Evolutionary conservation across 1,140 invertebrate species (phyloP), one percentile per base, ranked within the genome.

Genomic region (Battus philenor): DNA sequence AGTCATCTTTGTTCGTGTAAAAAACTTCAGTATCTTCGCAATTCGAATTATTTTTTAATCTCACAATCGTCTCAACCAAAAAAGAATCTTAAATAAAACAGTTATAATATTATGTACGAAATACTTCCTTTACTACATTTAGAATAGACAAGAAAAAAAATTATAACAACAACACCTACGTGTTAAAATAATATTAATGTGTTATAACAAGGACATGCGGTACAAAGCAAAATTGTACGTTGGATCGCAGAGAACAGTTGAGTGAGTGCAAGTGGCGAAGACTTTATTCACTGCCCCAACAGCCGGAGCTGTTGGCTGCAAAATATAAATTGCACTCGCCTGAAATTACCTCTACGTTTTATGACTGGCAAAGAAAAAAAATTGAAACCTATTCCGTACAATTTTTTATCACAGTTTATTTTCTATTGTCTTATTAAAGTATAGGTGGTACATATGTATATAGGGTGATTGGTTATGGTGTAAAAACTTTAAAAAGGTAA

Each of bases 291-390:
- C 54, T 56, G 54, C 59, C 45, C 64, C 46, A 32, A 50, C 54
- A 61, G 33, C 38, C 47, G 44, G 54, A 50, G 65, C 51, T 53
- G 59, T 53, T 68, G 53, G 47, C 44, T 50, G 54, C 58, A 59
- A 69, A 70, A 63, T 70, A 69, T 79, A 74, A 75, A 74, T 68
- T 68, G 61, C 59, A 56, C 57, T 63, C 54, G 65, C 53, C 59
- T 64, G 54, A 68, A 79, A 72, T 78, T 73, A 73, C 59, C 62
- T 64, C 54, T 53, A 59, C 62, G 54, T 57, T 74, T 74, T 69
- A 71, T 66, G 62, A 71, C 59, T 67, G 57, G 62, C 64, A 55
- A 49, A 60, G 54, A 47, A 58, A 63, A 68, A 68, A 68, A 50
- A 59, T 63, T 47, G 53, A 38, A 54, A 44, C 52, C 46, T 66